Evolutionary conservation across 2,797 vertebrate species (phyloP).

Genomic region (Poecilia picta): DNA sequence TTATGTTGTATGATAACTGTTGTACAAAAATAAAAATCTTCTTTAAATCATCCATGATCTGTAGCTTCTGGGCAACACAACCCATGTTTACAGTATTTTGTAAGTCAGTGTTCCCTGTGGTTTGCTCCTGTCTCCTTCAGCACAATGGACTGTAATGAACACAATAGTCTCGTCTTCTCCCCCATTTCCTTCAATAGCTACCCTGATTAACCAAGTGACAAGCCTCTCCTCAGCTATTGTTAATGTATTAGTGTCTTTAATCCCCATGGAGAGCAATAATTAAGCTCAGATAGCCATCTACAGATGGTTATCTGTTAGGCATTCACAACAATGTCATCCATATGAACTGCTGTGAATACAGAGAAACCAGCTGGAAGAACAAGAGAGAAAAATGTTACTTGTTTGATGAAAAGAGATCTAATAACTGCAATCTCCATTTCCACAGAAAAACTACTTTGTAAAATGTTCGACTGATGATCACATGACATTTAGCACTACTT

Average conservation of each 20-base stretch:
- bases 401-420: background rate
- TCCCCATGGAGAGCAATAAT: constrained; percentile 60
- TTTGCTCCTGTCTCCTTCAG: constrained; percentile 57
- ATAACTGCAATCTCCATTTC: background rate
- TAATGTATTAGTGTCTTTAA: constrained; percentile 63
- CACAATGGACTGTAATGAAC: constrained; percentile 42
- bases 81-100: constrained; percentile 37
- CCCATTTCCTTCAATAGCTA: constrained; percentile 69
- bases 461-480: background rate
- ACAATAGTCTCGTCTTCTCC: constrained; percentile 69
- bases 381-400: constrained; percentile 6
- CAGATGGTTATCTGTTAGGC: constrained; percentile 59
- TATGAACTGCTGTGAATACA: constrained; percentile 19
- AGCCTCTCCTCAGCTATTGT: constrained; percentile 66
- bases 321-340: constrained; percentile 50
- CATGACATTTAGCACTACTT: background rate
- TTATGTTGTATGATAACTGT: background rate
- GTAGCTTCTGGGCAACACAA: background rate
- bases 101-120: constrained; percentile 61
- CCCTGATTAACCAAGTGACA: constrained; percentile 72
- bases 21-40: background rate
- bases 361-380: constrained; percentile 11
- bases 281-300: constrained; percentile 56
- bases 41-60: background rate
- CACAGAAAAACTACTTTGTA: background rate